Conservation (phyloP, 2,113 vertebrate species). For the Motacilla alba region DNA sequence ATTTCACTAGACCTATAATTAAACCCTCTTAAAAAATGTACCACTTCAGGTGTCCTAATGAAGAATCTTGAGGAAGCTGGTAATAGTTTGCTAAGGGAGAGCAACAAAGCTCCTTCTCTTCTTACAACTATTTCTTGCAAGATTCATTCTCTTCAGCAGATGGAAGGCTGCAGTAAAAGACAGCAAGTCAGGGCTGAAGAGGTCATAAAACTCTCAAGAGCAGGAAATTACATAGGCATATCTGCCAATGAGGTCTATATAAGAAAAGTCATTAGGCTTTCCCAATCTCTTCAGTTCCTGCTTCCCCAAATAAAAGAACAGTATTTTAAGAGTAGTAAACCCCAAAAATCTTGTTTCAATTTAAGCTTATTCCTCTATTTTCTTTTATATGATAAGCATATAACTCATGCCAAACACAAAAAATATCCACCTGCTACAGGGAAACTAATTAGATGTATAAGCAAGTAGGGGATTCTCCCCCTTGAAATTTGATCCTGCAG, state of each 20-base stretch:
- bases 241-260: not conserved
- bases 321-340: not conserved
- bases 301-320: not conserved
- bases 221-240: conserved; percentile 47
- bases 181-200: not conserved
- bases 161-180: conserved; percentile 21
- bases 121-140: not conserved
- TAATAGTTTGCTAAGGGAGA: not conserved
- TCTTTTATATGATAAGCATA: not conserved
- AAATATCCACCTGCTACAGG: conserved; percentile 1
- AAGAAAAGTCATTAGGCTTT: conserved; percentile 32
- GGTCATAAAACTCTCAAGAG: conserved; percentile 48
- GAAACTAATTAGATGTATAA: not conserved
- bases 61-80: not conserved
- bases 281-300: not conserved
- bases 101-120: not conserved
- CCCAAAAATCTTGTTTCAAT: not conserved
- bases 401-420: not conserved
- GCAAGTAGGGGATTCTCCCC: not conserved
- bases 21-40: not conserved
- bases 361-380: conserved; percentile 3
- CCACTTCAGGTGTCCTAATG: conserved; percentile 11
- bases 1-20: not conserved
- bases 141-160: conserved; percentile 27
- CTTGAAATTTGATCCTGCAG: not conserved